Conservation (phyloP, 2,113 vertebrate species). For the Genyomyrus donnyi region DNA sequence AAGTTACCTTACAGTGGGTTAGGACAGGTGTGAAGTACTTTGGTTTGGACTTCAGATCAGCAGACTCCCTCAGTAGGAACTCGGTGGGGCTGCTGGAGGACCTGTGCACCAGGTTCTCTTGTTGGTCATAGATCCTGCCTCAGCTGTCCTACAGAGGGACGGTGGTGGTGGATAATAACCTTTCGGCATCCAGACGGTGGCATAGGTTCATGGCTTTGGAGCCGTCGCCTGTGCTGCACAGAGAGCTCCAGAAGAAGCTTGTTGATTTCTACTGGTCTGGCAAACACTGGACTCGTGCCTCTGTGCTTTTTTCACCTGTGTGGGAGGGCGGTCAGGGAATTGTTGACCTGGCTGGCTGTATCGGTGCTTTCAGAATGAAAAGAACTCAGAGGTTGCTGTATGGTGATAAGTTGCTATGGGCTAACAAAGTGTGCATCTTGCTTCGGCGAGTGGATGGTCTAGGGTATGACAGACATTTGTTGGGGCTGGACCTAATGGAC, state of each 20-base stretch:
- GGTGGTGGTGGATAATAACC: not conserved
- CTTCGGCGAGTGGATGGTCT: not conserved
- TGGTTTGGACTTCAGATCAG: too few relatives aligned
- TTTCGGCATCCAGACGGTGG: not conserved
- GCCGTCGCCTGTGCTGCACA: not conserved
- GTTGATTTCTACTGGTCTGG: not conserved
- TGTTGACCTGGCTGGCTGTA: not conserved
- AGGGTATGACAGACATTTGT: not conserved
- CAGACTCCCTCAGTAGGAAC: not conserved
- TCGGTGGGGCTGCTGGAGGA: not conserved
- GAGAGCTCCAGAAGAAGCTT: not conserved
- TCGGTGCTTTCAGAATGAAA: not conserved
- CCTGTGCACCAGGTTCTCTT: not conserved
- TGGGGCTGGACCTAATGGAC: not conserved
- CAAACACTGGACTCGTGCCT: not conserved
- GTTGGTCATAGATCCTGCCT: not conserved
- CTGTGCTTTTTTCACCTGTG: not conserved
- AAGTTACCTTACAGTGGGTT: too few relatives aligned
- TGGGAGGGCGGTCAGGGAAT: not conserved
- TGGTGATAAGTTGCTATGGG: not conserved
- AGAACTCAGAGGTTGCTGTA: not conserved
- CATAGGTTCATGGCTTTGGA: not conserved
- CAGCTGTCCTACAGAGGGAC: not conserved
- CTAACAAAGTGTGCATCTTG: not conserved
- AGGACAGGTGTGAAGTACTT: too few relatives aligned